Evolutionary conservation across 2,888 invertebrate genomes (phyloP).

Genomic region (Chloromyia formosa): DNA sequence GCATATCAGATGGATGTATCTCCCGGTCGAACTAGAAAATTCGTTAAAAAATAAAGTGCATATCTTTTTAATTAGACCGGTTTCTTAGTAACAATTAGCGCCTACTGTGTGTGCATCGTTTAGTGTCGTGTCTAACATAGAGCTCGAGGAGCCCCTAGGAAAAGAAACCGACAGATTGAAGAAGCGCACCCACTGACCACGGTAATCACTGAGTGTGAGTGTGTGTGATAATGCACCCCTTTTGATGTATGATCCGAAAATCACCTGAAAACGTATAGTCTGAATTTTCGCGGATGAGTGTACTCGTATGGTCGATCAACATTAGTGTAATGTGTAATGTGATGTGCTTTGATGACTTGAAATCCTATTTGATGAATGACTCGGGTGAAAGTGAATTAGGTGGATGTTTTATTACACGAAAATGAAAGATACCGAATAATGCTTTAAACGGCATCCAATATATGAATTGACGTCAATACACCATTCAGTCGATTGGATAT

Average conservation of each 20-base stretch:
- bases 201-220: too few species aligned
- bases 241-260: too few species aligned
- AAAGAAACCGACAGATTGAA: too few species aligned
- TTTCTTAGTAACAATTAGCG: background rate
- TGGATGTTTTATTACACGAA: background rate
- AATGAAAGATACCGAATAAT: background rate
- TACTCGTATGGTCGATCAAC: too few species aligned
- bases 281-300: too few species aligned
- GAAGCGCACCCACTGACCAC: too few species aligned
- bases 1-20: background rate
- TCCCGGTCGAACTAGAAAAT: background rate
- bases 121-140: too few species aligned
- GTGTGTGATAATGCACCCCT: too few species aligned
- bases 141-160: too few species aligned
- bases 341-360: background rate
- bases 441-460: background rate
- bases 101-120: too few species aligned
- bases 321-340: background rate
- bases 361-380: constrained; percentile 1
- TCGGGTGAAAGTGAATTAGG: constrained; percentile 19
- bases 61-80: constrained; percentile 31
- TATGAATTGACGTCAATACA: background rate
- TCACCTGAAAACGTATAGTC: too few species aligned
- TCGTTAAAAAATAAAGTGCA: background rate
- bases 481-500: background rate